Percentiles rank a stretch among this genome's conserved stretches.
Conservation (phyloP, 1,140 invertebrate genomes). For the Magallana angulata region DNA sequence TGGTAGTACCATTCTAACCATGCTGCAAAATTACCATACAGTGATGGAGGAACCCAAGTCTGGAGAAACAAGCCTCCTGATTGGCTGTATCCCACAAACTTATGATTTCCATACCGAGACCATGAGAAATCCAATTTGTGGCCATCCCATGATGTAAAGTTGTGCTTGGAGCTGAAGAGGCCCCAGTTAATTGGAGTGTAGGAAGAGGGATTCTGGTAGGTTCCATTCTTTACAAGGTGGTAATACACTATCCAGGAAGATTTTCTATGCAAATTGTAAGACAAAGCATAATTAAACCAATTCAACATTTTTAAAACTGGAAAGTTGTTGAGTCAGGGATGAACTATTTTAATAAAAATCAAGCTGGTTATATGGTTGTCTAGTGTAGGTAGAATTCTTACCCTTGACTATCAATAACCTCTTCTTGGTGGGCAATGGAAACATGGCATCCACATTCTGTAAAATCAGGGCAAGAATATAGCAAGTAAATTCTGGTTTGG, state of each 20-base stretch:
- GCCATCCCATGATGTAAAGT: slow-evolving; percentile 8
- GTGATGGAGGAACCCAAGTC: slow-evolving; percentile 44
- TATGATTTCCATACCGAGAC: slow-evolving; percentile 30
- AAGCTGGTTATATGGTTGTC: too few species aligned
- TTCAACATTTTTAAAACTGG: too few species aligned
- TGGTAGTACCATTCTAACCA: slow-evolving; percentile 45
- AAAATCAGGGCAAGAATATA: not conserved
- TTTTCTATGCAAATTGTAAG: slow-evolving; percentile 6
- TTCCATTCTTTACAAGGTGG: slow-evolving; percentile 47
- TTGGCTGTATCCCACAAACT: slow-evolving; percentile 39
- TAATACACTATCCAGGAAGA: slow-evolving; percentile 50
- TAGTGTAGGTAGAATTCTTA: not conserved
- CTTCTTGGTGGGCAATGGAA: slow-evolving; percentile 53
- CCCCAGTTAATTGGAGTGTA: slow-evolving; percentile 47
- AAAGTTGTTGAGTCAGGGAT: too few species aligned
- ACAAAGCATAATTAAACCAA: too few species aligned
- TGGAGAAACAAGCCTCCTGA: slow-evolving; percentile 43
- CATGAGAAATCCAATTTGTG: slow-evolving; percentile 47
- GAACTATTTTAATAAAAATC: too few species aligned
- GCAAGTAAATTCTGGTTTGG: not conserved
- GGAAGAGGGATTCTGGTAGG: not conserved
- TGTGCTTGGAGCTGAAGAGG: slow-evolving; percentile 32
- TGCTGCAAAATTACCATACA: slow-evolving; percentile 35
- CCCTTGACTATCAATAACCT: slow-evolving; percentile 51
- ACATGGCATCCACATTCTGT: slow-evolving; percentile 44